Base-by-base conservation (phyloP, 2,888 invertebrate species). In the Osmoderma eremita region DNA sequence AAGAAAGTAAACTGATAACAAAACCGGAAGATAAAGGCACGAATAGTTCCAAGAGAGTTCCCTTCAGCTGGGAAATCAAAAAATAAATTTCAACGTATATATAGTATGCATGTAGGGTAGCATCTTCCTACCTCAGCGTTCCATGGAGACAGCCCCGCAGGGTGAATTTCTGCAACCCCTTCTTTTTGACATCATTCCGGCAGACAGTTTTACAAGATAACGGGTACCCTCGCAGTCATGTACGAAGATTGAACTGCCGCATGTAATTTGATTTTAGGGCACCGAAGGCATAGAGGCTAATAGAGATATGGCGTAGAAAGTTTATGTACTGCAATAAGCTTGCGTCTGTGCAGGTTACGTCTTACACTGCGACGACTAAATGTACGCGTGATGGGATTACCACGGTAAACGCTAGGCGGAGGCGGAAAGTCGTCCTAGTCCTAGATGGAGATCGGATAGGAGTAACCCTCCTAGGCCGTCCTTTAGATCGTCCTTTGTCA, bases 121-220 rank as follows among this genome's bases (percentile, higher is more conserved):
- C n/a, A 30, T 30, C 30, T 5, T 30, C 10, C 30, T 30, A 30
- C 30, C 30, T 30, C 30, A 10, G 30, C 30, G 30, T 30, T 42
- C 42, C n/a, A 15, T 24, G 58, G 30, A 48, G 42, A 36, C 58
- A 22, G 41, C 41, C 58, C 58, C 53, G 36, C 24, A 15, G 58
- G 58, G 58, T 45, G 58, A 61, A 61, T 45, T 61, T 30, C 17
- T 18, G 30, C 30, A 61, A 61, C 58, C 58, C 58, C 58, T 61
- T 61, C 58, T 61, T 61, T 61, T 61, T 61, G 45, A 61, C 58
- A 48, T 61, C 58, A 61, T 61, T 61, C 45, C 58, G 45, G 45
- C 58, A 61, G 58, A 61, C 58, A 61, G 58, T 61, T 61, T 61
- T 61, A 61, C 58, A 61, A 61, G 58, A 61, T 61, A 61, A 61